Evolutionary conservation across 2,888 invertebrate genomes (phyloP).

Genomic region (Drosophila austrosaltans): DNA sequence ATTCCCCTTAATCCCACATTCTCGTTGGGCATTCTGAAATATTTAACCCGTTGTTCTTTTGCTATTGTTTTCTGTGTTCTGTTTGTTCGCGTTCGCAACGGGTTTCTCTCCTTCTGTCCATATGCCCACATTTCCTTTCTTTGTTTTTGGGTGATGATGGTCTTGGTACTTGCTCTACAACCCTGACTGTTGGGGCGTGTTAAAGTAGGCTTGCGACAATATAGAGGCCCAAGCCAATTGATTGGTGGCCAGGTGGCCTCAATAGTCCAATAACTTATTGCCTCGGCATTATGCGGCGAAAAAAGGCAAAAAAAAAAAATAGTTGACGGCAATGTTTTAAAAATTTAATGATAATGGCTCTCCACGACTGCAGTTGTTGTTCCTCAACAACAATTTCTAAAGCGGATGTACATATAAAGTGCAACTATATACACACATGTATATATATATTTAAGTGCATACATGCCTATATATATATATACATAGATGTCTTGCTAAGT

Average conservation of each 20-base stretch:
- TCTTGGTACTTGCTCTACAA: constrained; percentile 22
- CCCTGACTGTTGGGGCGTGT: constrained; percentile 25
- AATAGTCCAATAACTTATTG: constrained; percentile 69
- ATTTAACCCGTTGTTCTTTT: constrained; percentile 63
- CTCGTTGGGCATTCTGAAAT: constrained; percentile 58
- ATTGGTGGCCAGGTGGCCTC: constrained; percentile 66
- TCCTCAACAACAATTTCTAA: constrained; percentile 13
- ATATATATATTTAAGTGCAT: constrained; percentile 18
- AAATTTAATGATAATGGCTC: constrained; percentile 69
- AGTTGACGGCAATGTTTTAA: constrained; percentile 52
- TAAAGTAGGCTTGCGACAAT: not conserved
- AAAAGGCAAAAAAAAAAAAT: constrained; percentile 33
- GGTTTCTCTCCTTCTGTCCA: constrained; percentile 15
- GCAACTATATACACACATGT: constrained; percentile 23
- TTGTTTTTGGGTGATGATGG: not conserved
- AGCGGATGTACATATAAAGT: constrained; percentile 1
- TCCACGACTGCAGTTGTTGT: constrained; percentile 37
- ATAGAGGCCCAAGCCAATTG: constrained; percentile 17
- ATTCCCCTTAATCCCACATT: constrained; percentile 19
- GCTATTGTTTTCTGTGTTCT: not conserved
- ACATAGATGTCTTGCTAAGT: constrained; percentile 45
- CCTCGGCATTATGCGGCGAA: constrained; percentile 58
- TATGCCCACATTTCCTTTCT: constrained; percentile 37
- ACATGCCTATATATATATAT: constrained; percentile 6
- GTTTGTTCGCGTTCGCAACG: no score